Evolutionary conservation across 2,797 vertebrate species (phyloP).

Genomic region (Tiaroga cobitis): DNA sequence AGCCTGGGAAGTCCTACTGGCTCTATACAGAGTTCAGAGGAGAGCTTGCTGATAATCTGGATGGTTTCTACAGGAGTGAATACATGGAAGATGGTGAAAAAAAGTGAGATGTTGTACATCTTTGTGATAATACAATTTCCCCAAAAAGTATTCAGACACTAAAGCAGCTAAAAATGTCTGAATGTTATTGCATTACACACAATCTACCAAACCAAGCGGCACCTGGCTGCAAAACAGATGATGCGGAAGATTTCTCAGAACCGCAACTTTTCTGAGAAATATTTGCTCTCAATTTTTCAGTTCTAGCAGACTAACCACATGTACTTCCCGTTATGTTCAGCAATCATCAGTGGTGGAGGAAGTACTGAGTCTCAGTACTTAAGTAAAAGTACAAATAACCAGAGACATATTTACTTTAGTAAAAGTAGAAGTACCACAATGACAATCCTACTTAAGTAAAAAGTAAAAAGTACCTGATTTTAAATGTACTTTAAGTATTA

Average conservation of each 20-base stretch:
- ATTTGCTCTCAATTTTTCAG: neutral
- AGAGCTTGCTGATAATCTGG: conserved; percentile 89
- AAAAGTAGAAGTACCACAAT: too few species aligned
- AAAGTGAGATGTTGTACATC: conserved; percentile 75
- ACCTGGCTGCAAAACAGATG: neutral
- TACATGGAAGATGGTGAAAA: conserved; percentile 69
- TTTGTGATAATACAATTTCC: neutral
- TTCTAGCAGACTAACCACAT: neutral
- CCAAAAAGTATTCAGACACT: neutral
- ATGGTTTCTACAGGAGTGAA: conserved; percentile 93
- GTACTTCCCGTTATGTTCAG: neutral
- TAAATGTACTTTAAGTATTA: too few species aligned
- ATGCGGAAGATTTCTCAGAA: neutral
- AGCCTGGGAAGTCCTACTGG: conserved; percentile 66
- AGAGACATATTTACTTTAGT: too few species aligned
- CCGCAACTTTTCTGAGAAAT: neutral
- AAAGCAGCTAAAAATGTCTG: neutral
- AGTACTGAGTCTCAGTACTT: too few species aligned
- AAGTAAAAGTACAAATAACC: too few species aligned
- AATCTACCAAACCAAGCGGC: neutral
- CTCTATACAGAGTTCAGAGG: conserved; percentile 79
- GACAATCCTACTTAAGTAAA: too few species aligned
- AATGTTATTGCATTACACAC: neutral
- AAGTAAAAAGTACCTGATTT: too few species aligned
- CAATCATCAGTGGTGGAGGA: too few species aligned